A percentile compares a stretch with the other conserved stretches of the same genome.
These are phyloP conservation scores for Hoplias malabaricus DNA, from an alignment of 2,113 vertebrate genomes.

Conservation along the genomic window DNA sequence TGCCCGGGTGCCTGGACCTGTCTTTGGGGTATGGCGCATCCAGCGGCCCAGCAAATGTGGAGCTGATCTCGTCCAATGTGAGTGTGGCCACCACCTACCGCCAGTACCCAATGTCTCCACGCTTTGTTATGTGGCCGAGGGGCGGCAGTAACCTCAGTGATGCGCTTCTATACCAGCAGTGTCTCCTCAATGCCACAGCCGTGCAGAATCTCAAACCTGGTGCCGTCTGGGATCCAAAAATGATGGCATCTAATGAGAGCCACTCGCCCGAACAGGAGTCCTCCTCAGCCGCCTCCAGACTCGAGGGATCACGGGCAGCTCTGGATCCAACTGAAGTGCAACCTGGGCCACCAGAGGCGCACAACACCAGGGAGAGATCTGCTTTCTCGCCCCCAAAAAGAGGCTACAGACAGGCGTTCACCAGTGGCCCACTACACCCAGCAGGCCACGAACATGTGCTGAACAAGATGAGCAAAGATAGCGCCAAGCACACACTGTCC, in stretches of 20 bases:
- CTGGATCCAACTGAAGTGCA: slow-evolving; percentile 67
- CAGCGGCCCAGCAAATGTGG: slow-evolving; percentile 79
- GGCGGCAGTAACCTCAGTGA: slow-evolving; percentile 80
- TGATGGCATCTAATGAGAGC: slow-evolving; percentile 66
- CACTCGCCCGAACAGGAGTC: slow-evolving; percentile 73
- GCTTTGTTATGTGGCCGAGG: slow-evolving; percentile 92
- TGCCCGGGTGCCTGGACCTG: slow-evolving; percentile 87
- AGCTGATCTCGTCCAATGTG: slow-evolving; percentile 94
- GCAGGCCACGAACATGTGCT: slow-evolving; percentile 71
- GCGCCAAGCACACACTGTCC: slow-evolving; percentile 70
- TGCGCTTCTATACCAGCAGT: slow-evolving; percentile 91
- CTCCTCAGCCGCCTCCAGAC: slow-evolving; percentile 63
- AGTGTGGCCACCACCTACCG: slow-evolving; percentile 93
- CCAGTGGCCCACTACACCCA: slow-evolving; percentile 62
- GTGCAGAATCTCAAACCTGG: slow-evolving; percentile 88
- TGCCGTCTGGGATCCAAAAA: slow-evolving; percentile 82
- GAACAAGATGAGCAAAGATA: slow-evolving; percentile 83
- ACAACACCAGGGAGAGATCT: slow-evolving; percentile 80
- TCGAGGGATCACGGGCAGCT: slow-evolving; percentile 77
- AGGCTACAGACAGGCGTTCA: slow-evolving; percentile 78
- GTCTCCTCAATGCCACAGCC: slow-evolving; percentile 84
- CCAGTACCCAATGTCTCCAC: slow-evolving; percentile 85
- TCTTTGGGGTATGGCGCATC: slow-evolving; percentile 86
- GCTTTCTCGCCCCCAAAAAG: slow-evolving; percentile 89
- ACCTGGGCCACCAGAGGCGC: slow-evolving; percentile 63